Evolutionary conservation across 2,113 vertebrate genomes (phyloP), one percentile per base, ranked within the genome.

Genomic region (Ameiurus melas): DNA sequence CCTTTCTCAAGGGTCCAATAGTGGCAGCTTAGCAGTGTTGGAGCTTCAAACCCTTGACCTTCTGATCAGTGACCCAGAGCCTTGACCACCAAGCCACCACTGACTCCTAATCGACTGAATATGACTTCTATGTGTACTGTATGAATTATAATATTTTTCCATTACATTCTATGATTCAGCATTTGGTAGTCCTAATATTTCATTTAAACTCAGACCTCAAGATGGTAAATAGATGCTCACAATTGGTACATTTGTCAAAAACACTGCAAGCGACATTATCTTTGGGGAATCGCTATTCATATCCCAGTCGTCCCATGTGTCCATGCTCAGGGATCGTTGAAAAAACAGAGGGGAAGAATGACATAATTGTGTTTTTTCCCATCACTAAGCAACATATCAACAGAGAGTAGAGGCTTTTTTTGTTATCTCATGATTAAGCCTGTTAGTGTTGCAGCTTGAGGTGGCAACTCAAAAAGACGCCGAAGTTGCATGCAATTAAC

Each of bases 331-430:
- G 22, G 60, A 85, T 78, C 68, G 70, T 78, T 36, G 68, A 51
- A 71, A 47, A 88, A 83, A 83, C 53, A 87, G 13, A 9, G 27
- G 58, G 19, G 33, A 64, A 84, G 47, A 57, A 84, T 84, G 82
- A 64, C 71, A 60, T 73, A 62, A 71, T 83, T 13, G 57, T 58
- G 47, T 47, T 77, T 39, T 87, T 83, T 30, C n/a, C 39, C n/a
- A 84, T 84, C 22, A 58, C 87, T 85, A 88, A 58, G 83, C 60
- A 88, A 85, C 87, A 57, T 68, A 80, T 53, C 62, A 70, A 80
- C 71, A 85, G 27, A 73, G 22, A 84, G 68, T 1, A 1, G 62
- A 83, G 82, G 82, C 27, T 58, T 73, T 83, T 14, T 5, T 1
- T 30, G 73, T 33, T 68, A 27, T 79, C 83, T 19, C 12, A 33